Evolutionary conservation across 2,113 vertebrate genomes (phyloP), one percentile per base, ranked within the genome.

Genomic region (Sylvilagus bachmani): DNA sequence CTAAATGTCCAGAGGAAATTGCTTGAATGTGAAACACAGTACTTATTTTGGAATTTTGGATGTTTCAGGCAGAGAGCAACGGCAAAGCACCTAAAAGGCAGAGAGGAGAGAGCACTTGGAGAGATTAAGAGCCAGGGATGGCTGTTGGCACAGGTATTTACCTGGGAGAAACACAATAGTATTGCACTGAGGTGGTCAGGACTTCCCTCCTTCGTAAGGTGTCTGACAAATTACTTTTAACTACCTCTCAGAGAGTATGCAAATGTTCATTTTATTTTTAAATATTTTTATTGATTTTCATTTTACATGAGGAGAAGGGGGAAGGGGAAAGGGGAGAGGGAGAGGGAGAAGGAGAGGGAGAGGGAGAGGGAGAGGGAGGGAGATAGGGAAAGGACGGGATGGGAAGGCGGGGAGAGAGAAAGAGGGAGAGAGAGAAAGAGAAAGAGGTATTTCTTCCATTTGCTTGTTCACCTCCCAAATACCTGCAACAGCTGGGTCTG

Each of bases 1-100:
- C 14, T 95, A 74, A 95, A 87, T 74, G 91, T 94, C 81, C 44
- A 90, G 86, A 77, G 71, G 31, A 85, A 93, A 94, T 84, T 19
- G 51, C 27, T 75, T 91, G 82, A 11, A 38, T 89, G 83, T 83
- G 73, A 87, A 61, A 66, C 51, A 81, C 7, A 44, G 85, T 70
- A 58, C 90, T 91, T 93, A 80, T 75, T 95, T 91, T 27, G 62
- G 62, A 79, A 79, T 77, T 49, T 25, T 92, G 62, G 38, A 64
- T 94, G 19, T 51, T 61, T 84, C 22, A 44, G 55, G 73, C 27
- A 71, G 73, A 84, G 61, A 44, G 77, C 77, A 66, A n/a, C 51
- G 53, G 44, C 84, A 13, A 51, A 75, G 29, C 5, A 29, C 11
- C 36, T 27, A 0, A n/a, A 86, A 44, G 61, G 17, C 81, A 74